phyloP scores from a whole-genome alignment of 2,113 vertebrate genomes.

The Stigmatopora nigra region DNA sequence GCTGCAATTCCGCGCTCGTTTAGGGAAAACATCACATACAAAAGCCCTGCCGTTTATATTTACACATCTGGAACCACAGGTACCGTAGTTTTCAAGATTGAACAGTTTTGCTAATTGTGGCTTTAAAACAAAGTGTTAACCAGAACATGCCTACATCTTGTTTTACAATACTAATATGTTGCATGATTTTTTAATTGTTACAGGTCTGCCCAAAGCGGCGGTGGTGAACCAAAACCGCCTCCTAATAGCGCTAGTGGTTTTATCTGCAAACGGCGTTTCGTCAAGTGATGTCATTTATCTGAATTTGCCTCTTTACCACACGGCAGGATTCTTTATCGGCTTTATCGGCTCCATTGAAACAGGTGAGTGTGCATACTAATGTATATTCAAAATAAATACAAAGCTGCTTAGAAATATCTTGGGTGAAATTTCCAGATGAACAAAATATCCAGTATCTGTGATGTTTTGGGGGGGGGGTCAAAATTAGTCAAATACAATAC shows the following conservation, averaged over 20 bases:
- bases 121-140: too few relatives aligned
- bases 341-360: constrained; percentile 69
- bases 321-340: constrained; percentile 74
- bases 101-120: too few relatives aligned
- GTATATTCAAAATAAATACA: not conserved
- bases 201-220: constrained; percentile 83
- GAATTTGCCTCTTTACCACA: constrained; percentile 80
- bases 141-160: too few relatives aligned
- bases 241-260: constrained; percentile 50
- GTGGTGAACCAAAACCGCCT: constrained; percentile 72
- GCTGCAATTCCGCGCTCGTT: constrained; percentile 61
- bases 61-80: constrained; percentile 89
- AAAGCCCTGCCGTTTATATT: constrained; percentile 77
- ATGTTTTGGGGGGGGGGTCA: not conserved
- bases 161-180: too few relatives aligned
- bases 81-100: constrained; percentile 36
- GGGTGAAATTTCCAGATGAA: too few relatives aligned
- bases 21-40: constrained; percentile 69
- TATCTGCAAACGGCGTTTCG: constrained; percentile 41
- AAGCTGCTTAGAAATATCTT: too few relatives aligned
- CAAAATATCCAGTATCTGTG: too few relatives aligned
- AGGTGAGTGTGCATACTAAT: constrained; percentile 28
- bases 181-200: not conserved
- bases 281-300: constrained; percentile 69
- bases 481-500: not conserved